Evolutionary conservation across 2,888 invertebrate species (phyloP).

Genomic region (Drosophila hawaiiensis): DNA sequence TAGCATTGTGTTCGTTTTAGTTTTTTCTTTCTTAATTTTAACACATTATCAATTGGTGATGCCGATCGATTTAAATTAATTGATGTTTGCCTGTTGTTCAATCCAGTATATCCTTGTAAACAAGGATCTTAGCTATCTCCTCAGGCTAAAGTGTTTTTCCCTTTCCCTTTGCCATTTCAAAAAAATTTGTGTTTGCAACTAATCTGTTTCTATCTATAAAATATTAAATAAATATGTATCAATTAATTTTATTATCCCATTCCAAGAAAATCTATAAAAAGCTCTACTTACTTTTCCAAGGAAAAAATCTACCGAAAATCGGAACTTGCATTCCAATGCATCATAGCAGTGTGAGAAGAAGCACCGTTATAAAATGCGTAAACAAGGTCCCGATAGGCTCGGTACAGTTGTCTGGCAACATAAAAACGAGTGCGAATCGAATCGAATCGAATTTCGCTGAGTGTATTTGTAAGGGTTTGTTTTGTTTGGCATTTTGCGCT

Average conservation of each 20-base stretch:
- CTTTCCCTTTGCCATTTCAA: not conserved
- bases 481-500: conserved; percentile 7
- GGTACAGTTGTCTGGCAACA: not conserved
- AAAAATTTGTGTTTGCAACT: not conserved
- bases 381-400: not conserved
- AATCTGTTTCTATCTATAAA: not conserved
- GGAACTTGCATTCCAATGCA: not conserved
- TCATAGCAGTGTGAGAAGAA: not conserved
- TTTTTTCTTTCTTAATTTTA: not conserved
- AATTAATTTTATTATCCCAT: no score
- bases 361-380: not conserved
- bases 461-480: not conserved
- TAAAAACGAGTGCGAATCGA: not conserved
- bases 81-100: not conserved
- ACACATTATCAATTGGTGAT: not conserved
- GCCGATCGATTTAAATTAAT: not conserved
- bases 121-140: not conserved
- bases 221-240: no score
- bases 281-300: no score
- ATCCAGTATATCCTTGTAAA: no score
- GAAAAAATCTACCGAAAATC: not conserved
- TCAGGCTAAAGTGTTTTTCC: not conserved
- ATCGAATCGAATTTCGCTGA: not conserved
- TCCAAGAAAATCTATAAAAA: no score
- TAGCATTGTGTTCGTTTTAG: not conserved